Percentiles rank a stretch among this genome's conserved stretches.
phyloP scores from a whole-genome alignment of 2,888 invertebrate genomes.

The Eupithecia insigniata region DNA sequence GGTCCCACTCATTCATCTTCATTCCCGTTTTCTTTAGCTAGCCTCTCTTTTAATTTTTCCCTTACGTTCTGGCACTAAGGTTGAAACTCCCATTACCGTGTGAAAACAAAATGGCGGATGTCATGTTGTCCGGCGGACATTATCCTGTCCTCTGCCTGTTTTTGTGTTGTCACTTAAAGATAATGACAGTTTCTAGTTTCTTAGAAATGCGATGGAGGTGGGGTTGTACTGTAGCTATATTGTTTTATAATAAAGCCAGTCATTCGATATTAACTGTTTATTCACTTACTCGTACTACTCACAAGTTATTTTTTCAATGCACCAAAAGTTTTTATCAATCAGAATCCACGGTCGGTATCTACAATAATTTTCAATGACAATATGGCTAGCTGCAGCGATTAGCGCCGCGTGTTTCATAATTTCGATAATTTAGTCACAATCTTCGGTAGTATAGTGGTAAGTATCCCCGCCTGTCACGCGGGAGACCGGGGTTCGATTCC shows the following conservation, averaged over 20 bases:
- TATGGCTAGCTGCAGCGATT: background rate
- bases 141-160: constrained; percentile 36
- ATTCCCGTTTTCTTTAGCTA: background rate
- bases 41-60: background rate
- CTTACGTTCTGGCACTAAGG: constrained; percentile 6
- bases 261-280: background rate
- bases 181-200: constrained; percentile 33
- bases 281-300: background rate
- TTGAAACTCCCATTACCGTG: constrained; percentile 11
- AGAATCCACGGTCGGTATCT: background rate
- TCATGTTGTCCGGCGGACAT: constrained; percentile 30
- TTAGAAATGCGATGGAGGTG: background rate
- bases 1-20: constrained; percentile 2
- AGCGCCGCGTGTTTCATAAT: constrained; percentile 3
- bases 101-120: constrained; percentile 28
- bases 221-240: background rate
- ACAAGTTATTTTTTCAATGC: background rate
- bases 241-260: constrained; percentile 7
- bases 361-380: background rate
- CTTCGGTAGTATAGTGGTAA: constrained; percentile 85
- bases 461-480: constrained; percentile 86
- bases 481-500: constrained; percentile 86
- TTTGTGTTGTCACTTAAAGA: constrained; percentile 39
- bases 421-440: constrained; percentile 29
- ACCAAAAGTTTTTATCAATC: background rate